phyloP scores from a whole-genome alignment of 2,113 vertebrate species.

The Erythrolamprus reginae region DNA sequence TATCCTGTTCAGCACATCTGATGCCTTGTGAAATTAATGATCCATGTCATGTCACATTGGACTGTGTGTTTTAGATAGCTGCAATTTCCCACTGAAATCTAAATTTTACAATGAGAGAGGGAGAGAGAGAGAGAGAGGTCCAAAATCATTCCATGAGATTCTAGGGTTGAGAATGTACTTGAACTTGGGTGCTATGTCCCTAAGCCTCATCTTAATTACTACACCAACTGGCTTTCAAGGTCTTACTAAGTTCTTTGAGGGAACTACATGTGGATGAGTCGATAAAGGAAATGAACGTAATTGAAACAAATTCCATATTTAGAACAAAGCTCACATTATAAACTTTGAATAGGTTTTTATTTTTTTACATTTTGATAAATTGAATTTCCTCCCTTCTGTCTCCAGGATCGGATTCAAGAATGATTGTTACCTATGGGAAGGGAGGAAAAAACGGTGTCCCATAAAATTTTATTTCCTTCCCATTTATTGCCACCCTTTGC shows the following conservation, averaged over 20 bases:
- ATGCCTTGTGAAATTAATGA: neutral
- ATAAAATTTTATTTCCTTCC: neutral
- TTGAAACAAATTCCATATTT: neutral
- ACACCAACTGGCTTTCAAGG: neutral
- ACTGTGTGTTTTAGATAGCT: neutral
- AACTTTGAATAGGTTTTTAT: neutral
- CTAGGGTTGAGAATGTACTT: neutral
- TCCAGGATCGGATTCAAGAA: neutral
- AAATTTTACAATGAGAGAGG: too few relatives aligned
- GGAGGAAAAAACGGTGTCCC: neutral
- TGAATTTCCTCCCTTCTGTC: neutral
- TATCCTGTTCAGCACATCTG: neutral
- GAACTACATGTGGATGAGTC: neutral
- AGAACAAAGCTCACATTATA: neutral
- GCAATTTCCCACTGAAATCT: neutral
- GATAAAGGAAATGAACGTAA: neutral
- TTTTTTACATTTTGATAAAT: neutral
- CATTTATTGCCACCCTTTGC: too few relatives aligned
- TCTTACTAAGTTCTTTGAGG: neutral
- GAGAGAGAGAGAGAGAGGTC: neutral
- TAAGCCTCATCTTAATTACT: neutral
- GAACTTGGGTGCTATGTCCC: neutral
- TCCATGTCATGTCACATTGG: neutral
- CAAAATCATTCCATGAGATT: neutral
- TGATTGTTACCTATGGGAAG: neutral